phyloP scores from a whole-genome alignment of 1,140 invertebrate species.

The Drosophila orosa region DNA sequence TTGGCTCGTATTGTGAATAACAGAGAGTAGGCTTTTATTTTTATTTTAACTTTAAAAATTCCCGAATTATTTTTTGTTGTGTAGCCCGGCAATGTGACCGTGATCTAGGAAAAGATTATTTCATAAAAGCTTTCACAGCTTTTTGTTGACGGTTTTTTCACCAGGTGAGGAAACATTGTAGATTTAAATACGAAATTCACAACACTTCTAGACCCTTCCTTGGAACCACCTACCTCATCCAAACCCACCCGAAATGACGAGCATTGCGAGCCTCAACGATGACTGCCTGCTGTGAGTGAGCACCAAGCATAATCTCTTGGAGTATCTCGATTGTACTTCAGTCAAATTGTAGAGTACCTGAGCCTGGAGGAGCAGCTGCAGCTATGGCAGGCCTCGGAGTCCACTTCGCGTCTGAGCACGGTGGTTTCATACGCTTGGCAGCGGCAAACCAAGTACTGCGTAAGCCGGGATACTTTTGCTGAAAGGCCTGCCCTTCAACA shows the following conservation, averaged over 20 bases:
- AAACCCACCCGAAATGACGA: neutral
- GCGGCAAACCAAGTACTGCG: neutral
- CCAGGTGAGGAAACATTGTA: conserved; percentile 5
- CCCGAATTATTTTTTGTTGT: neutral
- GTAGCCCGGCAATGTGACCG: neutral
- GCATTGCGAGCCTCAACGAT: conserved; percentile 22
- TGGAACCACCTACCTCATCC: neutral
- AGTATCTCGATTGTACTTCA: neutral
- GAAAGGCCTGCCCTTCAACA: neutral
- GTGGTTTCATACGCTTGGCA: conserved; percentile 30
- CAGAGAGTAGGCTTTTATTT: too few relatives aligned
- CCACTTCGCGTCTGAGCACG: conserved; percentile 7
- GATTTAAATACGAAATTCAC: conserved; percentile 3
- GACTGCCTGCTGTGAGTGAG: conserved; percentile 45
- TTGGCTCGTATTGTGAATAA: too few relatives aligned
- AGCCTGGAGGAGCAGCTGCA: conserved; percentile 28
- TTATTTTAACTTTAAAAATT: neutral
- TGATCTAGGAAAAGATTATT: neutral
- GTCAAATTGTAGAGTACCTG: conserved; percentile 40
- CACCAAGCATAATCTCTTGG: neutral
- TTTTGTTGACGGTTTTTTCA: conserved; percentile 22
- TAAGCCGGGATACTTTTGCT: conserved; percentile 11
- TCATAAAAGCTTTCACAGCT: conserved; percentile 6
- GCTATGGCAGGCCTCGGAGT: conserved; percentile 30
- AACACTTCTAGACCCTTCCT: neutral